Evolutionary conservation across 2,113 vertebrate species (phyloP), one percentile per base, ranked within the genome.

Genomic region (Coregonus clupeaformis): DNA sequence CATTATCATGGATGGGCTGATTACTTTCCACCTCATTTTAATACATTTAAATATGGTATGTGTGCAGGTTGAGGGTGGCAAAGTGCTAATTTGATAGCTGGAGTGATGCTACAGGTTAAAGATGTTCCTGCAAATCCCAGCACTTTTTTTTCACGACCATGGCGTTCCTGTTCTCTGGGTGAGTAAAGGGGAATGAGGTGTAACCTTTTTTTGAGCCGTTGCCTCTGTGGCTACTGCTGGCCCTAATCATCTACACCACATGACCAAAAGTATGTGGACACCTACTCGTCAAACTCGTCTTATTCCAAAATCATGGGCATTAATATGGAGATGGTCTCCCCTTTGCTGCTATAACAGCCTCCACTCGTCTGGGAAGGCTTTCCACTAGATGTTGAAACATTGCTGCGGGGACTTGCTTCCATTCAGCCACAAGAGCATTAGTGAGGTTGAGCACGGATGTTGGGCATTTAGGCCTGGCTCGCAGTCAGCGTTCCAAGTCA

Each of bases 21-120:
- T 92, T 89, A 85, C 77, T 80, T 77, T 79, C 52, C 67, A 63
- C 80, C 83, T 80, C 73, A 89, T 89, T 79, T 87, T 52, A 90
- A 92, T 89, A 84, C 42, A 91, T 92, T 88, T 87, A 75, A 89
- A 89, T 91, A 84, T 20, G 2, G 36, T 2, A 74, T 63, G 45
- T 68, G 80, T 12, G 59, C 52, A 57, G 71, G 24, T 75, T 69
- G 67, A 74, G 71, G 72, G 71, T 76, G 68, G 55, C 47, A 71
- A 27, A 70, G 80, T 59, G 76, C 68, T 88, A 78, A 85, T 88
- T 84, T 80, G 74, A 80, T 83, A 73, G 84, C 77, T 24, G 25
- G 72, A 73, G 78, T 80, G 81, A 81, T 63, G 78, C 81, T 78
- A 81, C 69, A 68, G 79, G 78, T 85, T 87, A 82, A 86, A 87